These are phyloP conservation scores for Oscheius sp. DNA, from an alignment of 2,888 invertebrate genomes.

Conservation along the genomic window DNA sequence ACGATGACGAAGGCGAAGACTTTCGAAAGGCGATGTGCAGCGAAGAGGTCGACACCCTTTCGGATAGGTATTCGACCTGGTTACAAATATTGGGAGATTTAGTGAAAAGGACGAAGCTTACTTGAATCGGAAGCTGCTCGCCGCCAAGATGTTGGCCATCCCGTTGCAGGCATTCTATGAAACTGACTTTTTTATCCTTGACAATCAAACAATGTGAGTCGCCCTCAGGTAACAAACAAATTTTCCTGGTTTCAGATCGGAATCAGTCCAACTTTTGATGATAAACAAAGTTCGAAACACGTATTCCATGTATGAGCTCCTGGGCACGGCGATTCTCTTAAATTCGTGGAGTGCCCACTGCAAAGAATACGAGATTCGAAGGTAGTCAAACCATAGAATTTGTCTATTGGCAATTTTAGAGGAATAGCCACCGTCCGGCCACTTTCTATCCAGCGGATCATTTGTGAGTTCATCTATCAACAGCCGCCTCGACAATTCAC, in stretches of 20 bases:
- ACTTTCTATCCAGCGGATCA: not conserved
- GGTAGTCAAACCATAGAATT: not conserved
- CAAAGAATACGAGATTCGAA: not conserved
- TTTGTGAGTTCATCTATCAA: slow-evolving; percentile 14
- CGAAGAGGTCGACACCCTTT: slow-evolving; percentile 54
- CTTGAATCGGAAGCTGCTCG: slow-evolving; percentile 65
- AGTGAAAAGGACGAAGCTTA: slow-evolving; percentile 60
- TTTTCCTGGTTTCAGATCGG: slow-evolving; percentile 2
- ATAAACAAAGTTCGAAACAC: slow-evolving; percentile 32
- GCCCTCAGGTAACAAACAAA: not conserved
- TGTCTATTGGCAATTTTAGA: not conserved
- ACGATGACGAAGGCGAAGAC: slow-evolving; percentile 10
- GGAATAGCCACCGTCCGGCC: not conserved
- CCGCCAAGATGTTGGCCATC: slow-evolving; percentile 67
- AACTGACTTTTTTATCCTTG: slow-evolving; percentile 40
- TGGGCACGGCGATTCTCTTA: slow-evolving; percentile 61
- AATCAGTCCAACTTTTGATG: slow-evolving; percentile 22
- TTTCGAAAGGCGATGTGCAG: slow-evolving; percentile 49
- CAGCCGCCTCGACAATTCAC: slow-evolving; percentile 24
- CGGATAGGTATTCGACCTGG: too few relatives aligned
- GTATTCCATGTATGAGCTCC: slow-evolving; percentile 59
- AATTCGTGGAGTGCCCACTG: slow-evolving; percentile 60
- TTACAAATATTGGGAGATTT: too few relatives aligned
- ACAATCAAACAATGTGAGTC: slow-evolving; percentile 44
- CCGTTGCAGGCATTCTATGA: slow-evolving; percentile 54